Evolutionary conservation across 2,113 vertebrate genomes (phyloP).

Genomic region (Gymnocephalus cernua): DNA sequence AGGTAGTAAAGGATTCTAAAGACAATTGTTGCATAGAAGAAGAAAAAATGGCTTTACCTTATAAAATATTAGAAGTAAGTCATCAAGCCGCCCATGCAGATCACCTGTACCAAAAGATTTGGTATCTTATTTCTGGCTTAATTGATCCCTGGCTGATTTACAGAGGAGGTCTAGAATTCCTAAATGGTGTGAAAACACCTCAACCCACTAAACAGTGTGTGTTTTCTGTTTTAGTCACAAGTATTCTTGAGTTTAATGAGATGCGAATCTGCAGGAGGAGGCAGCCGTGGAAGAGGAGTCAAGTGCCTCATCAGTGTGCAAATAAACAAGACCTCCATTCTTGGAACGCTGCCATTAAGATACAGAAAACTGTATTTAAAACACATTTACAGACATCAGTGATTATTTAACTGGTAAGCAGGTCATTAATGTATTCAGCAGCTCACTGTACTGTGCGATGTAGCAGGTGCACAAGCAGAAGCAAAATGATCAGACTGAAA

Average conservation of each 20-base stretch:
- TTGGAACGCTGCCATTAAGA: conserved; percentile 42
- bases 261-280: conserved; percentile 48
- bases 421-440: conserved; percentile 18
- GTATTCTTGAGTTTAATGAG: conserved; percentile 69
- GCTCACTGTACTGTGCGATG: not conserved
- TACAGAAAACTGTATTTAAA: conserved; percentile 36
- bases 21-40: not conserved
- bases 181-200: not conserved
- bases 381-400: conserved; percentile 28
- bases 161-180: not conserved
- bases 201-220: conserved; percentile 6
- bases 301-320: conserved; percentile 74
- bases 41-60: conserved; percentile 86
- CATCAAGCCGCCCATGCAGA: conserved; percentile 95
- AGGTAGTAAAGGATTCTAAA: not conserved
- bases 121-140: not conserved
- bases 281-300: conserved; percentile 55
- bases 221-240: conserved; percentile 47
- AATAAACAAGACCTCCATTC: conserved; percentile 66
- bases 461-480: not conserved
- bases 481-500: not conserved
- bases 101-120: conserved; percentile 85
- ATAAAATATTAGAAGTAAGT: conserved; percentile 96
- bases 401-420: conserved; percentile 16
- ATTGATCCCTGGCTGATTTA: not conserved